Base-by-base conservation (phyloP, 2,888 invertebrate species). In the Lissocephala sabroskyi region DNA sequence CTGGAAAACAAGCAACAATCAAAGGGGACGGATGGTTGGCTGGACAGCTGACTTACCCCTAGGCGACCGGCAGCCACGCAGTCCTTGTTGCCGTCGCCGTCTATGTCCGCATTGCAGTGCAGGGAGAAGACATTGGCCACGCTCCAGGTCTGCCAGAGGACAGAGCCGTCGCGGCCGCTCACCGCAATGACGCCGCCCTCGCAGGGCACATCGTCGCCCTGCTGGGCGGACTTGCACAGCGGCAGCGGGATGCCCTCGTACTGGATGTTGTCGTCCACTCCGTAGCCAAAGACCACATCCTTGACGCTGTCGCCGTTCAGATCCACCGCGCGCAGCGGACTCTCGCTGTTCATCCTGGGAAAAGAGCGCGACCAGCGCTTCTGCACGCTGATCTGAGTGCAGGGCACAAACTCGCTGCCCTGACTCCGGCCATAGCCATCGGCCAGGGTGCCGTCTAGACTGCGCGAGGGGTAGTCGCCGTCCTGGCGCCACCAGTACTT, bases 241-340 rank as follows among this genome's bases (percentile, higher is more conserved):
- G 87, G 86, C 59, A 89, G 79, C 1, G 86, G 84, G 56, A 88
- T 86, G 35, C 89, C 88, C 76, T 90, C 90, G 45, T 82, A 81
- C 46, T 82, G 82, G 35, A 84, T 81, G 47, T 82, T 83, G 41
- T 84, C 84, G 48, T 85, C 84, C 80, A 93, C 92, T 45, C 91
- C 92, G 83, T 91, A 94, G 53, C 93, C 93, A 56, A 93, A 86
- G 45, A 94, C 86, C 17, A 93, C 86, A 82, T 94, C 94, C 41
- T 89, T 87, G 7, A 90, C 79, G 13, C 88, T 88, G 85, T 94
- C 93, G 2, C 86, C 85, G 83, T 93, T 91, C 1, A 93, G 87
- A 82, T 94, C 93, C 17, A 89, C 86, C 52, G 89, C 86, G 60
- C 92, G 86, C 56, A 93, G 85, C 0, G 93, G 89, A 45, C 92